Evolutionary conservation across 2,888 invertebrate species (phyloP).

Genomic region (Platerodrilus igneus): DNA sequence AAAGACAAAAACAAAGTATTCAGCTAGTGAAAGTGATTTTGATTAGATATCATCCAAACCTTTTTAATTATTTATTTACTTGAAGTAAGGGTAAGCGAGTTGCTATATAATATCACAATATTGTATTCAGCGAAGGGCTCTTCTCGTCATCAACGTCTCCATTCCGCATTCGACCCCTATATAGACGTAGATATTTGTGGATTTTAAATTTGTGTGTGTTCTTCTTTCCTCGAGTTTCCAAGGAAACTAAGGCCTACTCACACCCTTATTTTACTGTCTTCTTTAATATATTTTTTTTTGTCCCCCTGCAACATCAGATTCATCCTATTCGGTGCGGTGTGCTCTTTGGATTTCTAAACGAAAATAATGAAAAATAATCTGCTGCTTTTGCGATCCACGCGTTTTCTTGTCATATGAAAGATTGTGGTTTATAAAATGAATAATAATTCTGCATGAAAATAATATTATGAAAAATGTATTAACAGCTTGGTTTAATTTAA

Average conservation of each 20-base stretch:
- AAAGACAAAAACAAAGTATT: too few relatives aligned
- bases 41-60: conserved; percentile 30
- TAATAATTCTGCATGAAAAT: conserved; percentile 16
- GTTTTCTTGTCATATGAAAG: conserved; percentile 18
- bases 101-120: conserved; percentile 31
- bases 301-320: too few relatives aligned
- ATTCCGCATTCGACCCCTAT: conserved; percentile 25
- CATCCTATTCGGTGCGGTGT: too few relatives aligned
- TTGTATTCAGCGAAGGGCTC: conserved; percentile 25
- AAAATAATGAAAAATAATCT: conserved; percentile 34
- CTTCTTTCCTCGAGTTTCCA: conserved; percentile 30
- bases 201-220: conserved; percentile 34
- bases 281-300: conserved; percentile 35
- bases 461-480: conserved; percentile 3
- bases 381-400: conserved; percentile 25
- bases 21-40: too few relatives aligned
- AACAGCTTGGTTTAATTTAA: conserved; percentile 21
- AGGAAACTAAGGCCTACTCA: conserved; percentile 28
- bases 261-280: conserved; percentile 34
- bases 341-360: conserved; percentile 27
- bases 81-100: conserved; percentile 25
- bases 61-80: conserved; percentile 33
- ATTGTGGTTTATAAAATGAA: conserved; percentile 18
- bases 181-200: conserved; percentile 31
- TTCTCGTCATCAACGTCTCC: too few relatives aligned